Evolutionary conservation across 2,113 vertebrate species (phyloP).

Genomic region (Eptatretus burgeri): DNA sequence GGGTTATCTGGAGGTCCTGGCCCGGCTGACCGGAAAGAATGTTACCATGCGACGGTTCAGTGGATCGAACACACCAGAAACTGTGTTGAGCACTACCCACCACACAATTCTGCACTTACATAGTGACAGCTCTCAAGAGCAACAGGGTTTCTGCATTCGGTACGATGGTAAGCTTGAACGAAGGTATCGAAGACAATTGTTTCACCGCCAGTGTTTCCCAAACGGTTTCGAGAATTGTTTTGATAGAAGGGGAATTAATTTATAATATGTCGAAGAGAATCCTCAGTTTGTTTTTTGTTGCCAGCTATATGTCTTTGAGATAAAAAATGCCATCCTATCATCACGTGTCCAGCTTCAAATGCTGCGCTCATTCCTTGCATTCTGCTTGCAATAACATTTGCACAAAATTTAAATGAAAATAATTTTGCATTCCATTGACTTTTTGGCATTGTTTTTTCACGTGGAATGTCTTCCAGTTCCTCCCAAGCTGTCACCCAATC

Average conservation of each 20-base stretch:
- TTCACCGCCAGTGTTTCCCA: background rate
- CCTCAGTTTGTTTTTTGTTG: background rate
- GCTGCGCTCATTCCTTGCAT: too few relatives aligned
- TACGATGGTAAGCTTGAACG: conserved; percentile 44
- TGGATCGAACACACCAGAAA: conserved; percentile 33
- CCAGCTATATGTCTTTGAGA: too few relatives aligned
- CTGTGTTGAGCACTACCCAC: conserved; percentile 61
- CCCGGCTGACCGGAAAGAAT: conserved; percentile 65
- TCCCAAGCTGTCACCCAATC: too few relatives aligned
- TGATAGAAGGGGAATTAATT: background rate
- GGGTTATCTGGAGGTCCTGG: conserved; percentile 70
- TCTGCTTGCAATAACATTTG: too few relatives aligned
- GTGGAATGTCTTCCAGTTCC: too few relatives aligned
- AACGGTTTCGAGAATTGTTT: background rate
- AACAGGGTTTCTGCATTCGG: conserved; percentile 68
- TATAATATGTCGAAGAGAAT: background rate
- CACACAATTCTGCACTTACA: conserved; percentile 77
- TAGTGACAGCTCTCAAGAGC: conserved; percentile 88
- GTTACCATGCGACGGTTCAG: conserved; percentile 61
- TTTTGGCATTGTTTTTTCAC: too few relatives aligned
- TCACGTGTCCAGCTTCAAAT: too few relatives aligned
- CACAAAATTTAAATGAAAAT: too few relatives aligned
- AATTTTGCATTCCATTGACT: too few relatives aligned
- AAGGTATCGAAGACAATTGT: background rate
- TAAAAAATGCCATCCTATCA: too few relatives aligned